Conservation (phyloP, 2,888 invertebrate genomes). For the Pachymerium ferrugineum region DNA sequence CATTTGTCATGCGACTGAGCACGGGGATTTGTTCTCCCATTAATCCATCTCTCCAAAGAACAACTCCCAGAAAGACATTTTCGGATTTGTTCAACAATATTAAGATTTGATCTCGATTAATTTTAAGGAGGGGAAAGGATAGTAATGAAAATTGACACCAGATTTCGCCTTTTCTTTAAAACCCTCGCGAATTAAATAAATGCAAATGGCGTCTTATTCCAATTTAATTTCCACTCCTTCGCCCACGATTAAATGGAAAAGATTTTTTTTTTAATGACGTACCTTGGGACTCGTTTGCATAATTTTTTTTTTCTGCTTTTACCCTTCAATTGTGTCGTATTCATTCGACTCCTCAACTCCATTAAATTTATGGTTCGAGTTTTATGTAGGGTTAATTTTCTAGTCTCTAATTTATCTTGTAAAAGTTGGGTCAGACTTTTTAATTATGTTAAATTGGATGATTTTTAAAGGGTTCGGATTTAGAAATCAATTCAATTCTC, state of each 20-base stretch:
- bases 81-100: neutral
- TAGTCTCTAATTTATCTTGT: too few relatives aligned
- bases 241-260: neutral
- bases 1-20: conserved; percentile 2
- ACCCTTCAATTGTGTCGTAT: neutral
- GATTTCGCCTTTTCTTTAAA: too few relatives aligned
- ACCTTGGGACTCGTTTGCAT: neutral
- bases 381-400: too few relatives aligned
- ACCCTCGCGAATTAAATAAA: too few relatives aligned
- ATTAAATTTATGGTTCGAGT: neutral
- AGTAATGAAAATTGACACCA: neutral
- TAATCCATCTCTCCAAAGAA: neutral
- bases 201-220: neutral
- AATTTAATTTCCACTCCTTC: neutral
- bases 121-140: neutral
- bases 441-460: too few relatives aligned
- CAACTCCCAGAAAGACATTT: neutral
- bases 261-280: neutral
- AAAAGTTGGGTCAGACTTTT: too few relatives aligned
- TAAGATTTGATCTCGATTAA: conserved; percentile 2
- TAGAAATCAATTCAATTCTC: too few relatives aligned
- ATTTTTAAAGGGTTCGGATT: too few relatives aligned
- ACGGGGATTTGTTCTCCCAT: neutral
- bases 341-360: neutral
- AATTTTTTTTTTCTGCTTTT: neutral